Base-by-base conservation (phyloP, 2,113 vertebrate species). In the Cavia porcellus region DNA sequence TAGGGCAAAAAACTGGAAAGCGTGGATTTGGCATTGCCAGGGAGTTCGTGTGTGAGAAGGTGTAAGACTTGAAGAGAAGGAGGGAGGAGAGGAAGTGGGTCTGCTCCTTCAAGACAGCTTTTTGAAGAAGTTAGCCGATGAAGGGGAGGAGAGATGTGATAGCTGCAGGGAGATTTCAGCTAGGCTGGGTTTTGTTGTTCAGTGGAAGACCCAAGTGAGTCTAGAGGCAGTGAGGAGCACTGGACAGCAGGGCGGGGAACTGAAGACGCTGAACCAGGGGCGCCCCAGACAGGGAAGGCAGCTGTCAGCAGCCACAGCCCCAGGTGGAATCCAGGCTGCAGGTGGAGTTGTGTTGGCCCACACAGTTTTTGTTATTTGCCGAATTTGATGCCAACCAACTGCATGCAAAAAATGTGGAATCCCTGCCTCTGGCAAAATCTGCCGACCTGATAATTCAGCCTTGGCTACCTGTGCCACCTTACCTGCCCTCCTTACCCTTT, bases 321-420 rank as follows among this genome's bases (percentile, higher is more conserved):
- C 11, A 0, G 96, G 95, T 50, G 0, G 52, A 84, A 94, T 81
- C 87, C 82, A 45, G 61, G 70, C 85, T 96, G 82, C 77, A 89
- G 50, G 92, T 95, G 61, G 62, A 81, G 70, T 79, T 74, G 47
- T 52, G n/a, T 89, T 52, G 83, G 89, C 91, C 77, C 97, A 96
- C 92, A 59, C 59, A 25, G 10, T 75, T 90, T 93, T 82, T 92
- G 80, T 81, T 92, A 87, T 68, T 90, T 81, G 89, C 91, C 50
- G 45, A 81, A 92, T 87, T 87, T 91, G 62, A 32, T 85, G 35
- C 62, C 86, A 92, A 64, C n/a, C 35, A 52, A 59, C 35, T 80
- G 20, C 57, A 42, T 32, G 17, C n/a, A 84, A 74, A 84, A 94
- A 89, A 70, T 59, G 87, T 42, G 8, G 57, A 84, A 87, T 87